Conservation (phyloP, 1,140 invertebrate genomes). For the Zaprionus gabonicus region DNA sequence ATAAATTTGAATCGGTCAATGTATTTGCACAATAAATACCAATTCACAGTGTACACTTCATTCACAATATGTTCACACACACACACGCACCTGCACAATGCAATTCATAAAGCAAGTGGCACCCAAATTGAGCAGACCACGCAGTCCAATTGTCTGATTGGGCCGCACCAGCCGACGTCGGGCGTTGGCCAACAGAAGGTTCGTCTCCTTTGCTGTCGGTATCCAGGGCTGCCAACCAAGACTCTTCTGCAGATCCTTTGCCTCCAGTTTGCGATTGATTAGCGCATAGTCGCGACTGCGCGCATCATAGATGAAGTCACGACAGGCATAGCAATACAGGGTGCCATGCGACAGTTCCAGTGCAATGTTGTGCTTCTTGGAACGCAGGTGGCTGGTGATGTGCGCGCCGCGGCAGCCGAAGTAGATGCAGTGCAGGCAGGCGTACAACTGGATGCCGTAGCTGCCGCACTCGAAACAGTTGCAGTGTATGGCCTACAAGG, state of each 20-base stretch:
- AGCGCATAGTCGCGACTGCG: constrained; percentile 88
- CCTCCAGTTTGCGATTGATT: constrained; percentile 85
- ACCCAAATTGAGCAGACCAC: constrained; percentile 98
- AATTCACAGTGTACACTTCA: neutral
- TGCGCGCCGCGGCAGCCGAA: constrained; percentile 95
- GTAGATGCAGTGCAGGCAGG: constrained; percentile 95
- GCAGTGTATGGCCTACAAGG: constrained; percentile 68
- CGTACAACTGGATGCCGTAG: constrained; percentile 91
- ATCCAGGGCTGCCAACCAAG: constrained; percentile 92
- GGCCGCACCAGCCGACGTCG: constrained; percentile 91
- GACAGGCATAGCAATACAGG: constrained; percentile 95
- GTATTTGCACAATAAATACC: neutral
- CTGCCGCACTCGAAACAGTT: constrained; percentile 88
- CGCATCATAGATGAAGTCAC: constrained; percentile 96
- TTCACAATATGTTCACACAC: neutral
- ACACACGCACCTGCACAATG: constrained; percentile 91
- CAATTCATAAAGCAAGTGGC: constrained; percentile 99
- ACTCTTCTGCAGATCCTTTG: constrained; percentile 89
- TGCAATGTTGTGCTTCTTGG: constrained; percentile 92
- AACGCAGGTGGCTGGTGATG: constrained; percentile 93
- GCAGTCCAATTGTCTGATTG: constrained; percentile 93
- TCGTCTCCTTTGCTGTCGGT: constrained; percentile 90
- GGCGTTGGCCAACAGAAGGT: constrained; percentile 89
- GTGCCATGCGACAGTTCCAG: constrained; percentile 95
- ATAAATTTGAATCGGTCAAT: neutral